Conservation (phyloP, 1,140 invertebrate genomes). For the Nixonia krombeini region DNA sequence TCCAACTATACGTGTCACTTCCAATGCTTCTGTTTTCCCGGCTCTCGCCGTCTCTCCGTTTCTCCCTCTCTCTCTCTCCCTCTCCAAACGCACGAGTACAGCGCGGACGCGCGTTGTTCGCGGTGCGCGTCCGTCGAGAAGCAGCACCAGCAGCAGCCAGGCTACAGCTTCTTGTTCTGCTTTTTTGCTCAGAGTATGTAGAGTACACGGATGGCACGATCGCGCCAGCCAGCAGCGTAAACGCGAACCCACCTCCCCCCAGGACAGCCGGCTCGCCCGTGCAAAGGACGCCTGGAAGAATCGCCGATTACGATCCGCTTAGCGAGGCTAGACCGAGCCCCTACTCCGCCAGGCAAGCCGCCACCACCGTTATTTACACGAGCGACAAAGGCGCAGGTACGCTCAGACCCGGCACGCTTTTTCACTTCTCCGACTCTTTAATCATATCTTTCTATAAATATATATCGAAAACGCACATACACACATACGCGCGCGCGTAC, state of each 20-base stretch:
- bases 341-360: slow-evolving; percentile 81
- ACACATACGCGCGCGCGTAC: too few species aligned
- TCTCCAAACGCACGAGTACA: too few species aligned
- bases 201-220: slow-evolving; percentile 69
- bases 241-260: slow-evolving; percentile 57
- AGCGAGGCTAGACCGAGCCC: slow-evolving; percentile 80
- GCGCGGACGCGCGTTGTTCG: too few species aligned
- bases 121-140: too few species aligned
- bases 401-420: slow-evolving; percentile 1
- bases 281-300: slow-evolving; percentile 76
- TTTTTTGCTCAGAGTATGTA: slow-evolving; percentile 67
- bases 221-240: slow-evolving; percentile 56
- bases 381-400: slow-evolving; percentile 78
- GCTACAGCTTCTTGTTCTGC: slow-evolving; percentile 42
- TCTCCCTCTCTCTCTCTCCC: too few species aligned
- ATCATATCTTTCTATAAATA: too few species aligned
- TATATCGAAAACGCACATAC: too few species aligned
- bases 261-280: slow-evolving; percentile 65
- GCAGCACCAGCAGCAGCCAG: too few species aligned
- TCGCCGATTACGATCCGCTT: slow-evolving; percentile 85
- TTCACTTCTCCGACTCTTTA: too few species aligned
- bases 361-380: slow-evolving; percentile 87
- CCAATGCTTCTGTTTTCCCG: too few species aligned
- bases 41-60: too few species aligned
- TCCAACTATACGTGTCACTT: too few species aligned